Percentiles rank a stretch among this genome's conserved stretches.
Conservation (phyloP, 2,797 vertebrate genomes). For the Molossus alvarezi region DNA sequence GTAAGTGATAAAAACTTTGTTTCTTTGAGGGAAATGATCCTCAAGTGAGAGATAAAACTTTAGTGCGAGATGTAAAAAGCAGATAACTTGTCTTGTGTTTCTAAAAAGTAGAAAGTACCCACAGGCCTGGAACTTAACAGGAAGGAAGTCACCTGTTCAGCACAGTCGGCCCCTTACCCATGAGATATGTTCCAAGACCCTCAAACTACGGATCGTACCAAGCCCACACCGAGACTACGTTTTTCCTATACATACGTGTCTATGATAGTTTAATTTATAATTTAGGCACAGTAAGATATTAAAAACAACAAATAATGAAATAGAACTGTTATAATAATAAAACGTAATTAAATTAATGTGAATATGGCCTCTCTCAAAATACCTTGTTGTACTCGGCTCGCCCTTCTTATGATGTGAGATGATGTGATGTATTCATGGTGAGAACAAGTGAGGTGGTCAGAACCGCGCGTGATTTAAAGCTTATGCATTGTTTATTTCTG, state of each 20-base stretch:
- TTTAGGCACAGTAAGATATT: background rate
- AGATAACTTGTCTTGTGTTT: slow-evolving; percentile 62
- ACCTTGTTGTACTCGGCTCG: too few species aligned
- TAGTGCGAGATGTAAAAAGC: slow-evolving; percentile 65
- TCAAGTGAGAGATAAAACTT: slow-evolving; percentile 82
- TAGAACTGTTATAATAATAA: background rate
- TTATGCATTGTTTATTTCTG: background rate
- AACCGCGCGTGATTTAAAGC: background rate
- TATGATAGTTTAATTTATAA: background rate
- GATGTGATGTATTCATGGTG: too few species aligned
- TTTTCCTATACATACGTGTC: background rate
- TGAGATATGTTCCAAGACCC: background rate
- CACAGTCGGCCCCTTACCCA: background rate
- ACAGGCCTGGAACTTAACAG: background rate
- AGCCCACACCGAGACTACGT: background rate
- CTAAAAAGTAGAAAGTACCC: slow-evolving; percentile 37
- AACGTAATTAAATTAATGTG: background rate
- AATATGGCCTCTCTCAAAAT: background rate
- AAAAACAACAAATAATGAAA: background rate
- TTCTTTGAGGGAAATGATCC: slow-evolving; percentile 80
- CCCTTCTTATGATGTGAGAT: background rate
- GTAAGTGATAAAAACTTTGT: slow-evolving; percentile 80
- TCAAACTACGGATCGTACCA: background rate
- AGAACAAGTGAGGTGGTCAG: background rate
- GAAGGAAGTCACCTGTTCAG: slow-evolving; percentile 26